Base-by-base conservation (phyloP, 2,113 vertebrate species). In the Oryzias curvinotus region DNA sequence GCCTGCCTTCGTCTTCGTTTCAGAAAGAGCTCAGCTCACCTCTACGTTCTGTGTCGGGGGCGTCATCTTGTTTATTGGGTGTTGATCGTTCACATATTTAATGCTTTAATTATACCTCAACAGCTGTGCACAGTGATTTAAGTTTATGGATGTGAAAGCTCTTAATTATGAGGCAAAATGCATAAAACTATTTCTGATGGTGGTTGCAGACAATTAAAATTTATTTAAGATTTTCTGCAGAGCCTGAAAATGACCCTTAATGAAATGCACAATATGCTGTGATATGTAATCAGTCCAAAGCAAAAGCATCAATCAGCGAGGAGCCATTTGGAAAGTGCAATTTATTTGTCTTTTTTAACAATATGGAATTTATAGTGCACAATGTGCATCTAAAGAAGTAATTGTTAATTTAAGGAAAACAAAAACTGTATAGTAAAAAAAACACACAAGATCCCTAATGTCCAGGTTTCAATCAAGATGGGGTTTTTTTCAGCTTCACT, bases 121-220 rank as follows among this genome's bases (percentile, higher is more conserved):
- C 91, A 92, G 86, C 91, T 92, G 91, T 91, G 90, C 89, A 72
- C 80, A 91, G 88, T 91, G 89, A 92, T 92, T 92, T 91, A 91
- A 91, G 88, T 92, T 92, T 92, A 92, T 92, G 91, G 89, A 91
- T 91, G 89, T 90, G 89, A 90, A 90, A 91, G 90, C 90, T 90
- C 90, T 92, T 92, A 91, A 92, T 92, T 92, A 91, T 91, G 90
- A 90, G 91, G 90, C 91, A 90, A 92, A 92, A 91, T 80, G 90
- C 90, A 91, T 91, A 90, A 91, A 92, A 90, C 89, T 82, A 89
- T 91, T 91, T 91, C 89, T 88, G 85, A 89, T 91, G 90, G 88
- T 82, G 90, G 90, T 90, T 92, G 85, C 90, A 92, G 91, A 89
- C 91, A 92, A 91, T 91, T 91, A 92, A 23, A 91, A 91, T 91